phyloP scores from a whole-genome alignment of 2,888 invertebrate species.

The Euphydryas editha region DNA sequence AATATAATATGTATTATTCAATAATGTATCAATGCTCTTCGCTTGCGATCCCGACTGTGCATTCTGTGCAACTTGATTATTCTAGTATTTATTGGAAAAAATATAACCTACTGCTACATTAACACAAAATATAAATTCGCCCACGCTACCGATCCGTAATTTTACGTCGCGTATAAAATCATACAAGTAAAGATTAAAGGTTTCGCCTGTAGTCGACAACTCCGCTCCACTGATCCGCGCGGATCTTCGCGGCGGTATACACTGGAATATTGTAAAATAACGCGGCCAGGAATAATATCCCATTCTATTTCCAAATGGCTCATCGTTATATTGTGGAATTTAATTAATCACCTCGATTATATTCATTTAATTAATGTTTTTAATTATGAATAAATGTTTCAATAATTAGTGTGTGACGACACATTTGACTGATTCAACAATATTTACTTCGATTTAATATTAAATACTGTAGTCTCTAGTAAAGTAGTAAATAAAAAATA shows the following conservation, averaged over 20 bases:
- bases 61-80: no score
- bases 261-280: constrained; percentile 37
- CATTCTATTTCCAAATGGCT: constrained; percentile 31
- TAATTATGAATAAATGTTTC: no score
- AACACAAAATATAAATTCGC: not conserved
- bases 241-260: constrained; percentile 34
- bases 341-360: constrained; percentile 5
- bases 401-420: no score
- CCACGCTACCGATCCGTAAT: not conserved
- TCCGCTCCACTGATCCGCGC: constrained; percentile 56
- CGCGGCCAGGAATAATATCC: constrained; percentile 31
- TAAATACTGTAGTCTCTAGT: no score
- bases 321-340: constrained; percentile 18
- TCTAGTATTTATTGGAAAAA: no score
- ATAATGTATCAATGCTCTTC: no score
- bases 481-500: no score
- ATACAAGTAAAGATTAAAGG: constrained; percentile 22
- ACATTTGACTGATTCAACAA: no score
- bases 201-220: constrained; percentile 51
- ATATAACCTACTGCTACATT: no score
- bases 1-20: no score
- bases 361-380: not conserved
- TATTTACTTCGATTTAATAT: no score
- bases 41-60: no score
- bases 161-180: constrained; percentile 14